Conservation (phyloP, 2,797 vertebrate genomes). For the Florisuga fusca region DNA sequence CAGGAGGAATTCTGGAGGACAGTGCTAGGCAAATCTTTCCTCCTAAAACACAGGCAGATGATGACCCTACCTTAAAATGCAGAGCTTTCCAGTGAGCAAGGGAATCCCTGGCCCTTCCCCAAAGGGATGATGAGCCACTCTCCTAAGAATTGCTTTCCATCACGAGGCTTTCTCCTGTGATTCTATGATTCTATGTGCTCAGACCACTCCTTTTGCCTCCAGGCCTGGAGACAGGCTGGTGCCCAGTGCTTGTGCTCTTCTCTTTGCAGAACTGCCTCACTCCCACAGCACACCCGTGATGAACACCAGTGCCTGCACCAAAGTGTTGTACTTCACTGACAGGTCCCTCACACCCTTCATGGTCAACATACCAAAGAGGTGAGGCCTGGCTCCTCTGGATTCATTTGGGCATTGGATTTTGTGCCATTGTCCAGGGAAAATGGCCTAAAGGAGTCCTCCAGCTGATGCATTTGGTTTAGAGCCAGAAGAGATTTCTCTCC, state of each 20-base stretch:
- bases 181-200: no score
- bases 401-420: neutral
- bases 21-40: neutral
- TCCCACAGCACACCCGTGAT: conserved; percentile 87
- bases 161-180: neutral
- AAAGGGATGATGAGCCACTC: no score
- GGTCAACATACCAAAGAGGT: conserved; percentile 97
- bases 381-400: neutral
- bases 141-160: neutral
- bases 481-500: no score
- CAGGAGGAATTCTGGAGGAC: neutral
- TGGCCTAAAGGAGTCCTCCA: no score
- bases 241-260: neutral
- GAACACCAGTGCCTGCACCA: conserved; percentile 88
- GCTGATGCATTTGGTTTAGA: neutral
- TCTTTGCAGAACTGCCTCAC: conserved; percentile 84
- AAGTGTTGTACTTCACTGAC: conserved; percentile 97
- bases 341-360: conserved; percentile 95
- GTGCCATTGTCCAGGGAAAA: neutral
- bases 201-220: no score
- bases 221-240: neutral
- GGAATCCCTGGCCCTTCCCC: neutral
- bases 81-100: neutral
- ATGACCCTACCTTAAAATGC: neutral
- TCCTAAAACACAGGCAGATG: neutral